phyloP scores from a whole-genome alignment of 2,797 vertebrate species.

The Accipiter minullus region DNA sequence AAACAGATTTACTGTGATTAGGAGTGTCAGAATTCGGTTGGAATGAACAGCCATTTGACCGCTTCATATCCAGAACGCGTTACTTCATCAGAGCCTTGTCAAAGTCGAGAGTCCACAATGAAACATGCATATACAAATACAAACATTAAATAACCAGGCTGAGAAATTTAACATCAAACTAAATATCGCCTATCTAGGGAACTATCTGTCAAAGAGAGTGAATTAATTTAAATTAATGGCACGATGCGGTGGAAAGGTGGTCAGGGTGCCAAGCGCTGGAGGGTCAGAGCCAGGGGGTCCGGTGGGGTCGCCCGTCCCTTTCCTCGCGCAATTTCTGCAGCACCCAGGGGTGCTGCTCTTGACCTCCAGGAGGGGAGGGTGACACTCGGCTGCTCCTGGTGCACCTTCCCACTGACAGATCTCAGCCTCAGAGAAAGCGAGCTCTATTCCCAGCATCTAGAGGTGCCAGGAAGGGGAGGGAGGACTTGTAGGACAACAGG shows the following conservation, averaged over 20 bases:
- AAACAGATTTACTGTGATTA: not conserved
- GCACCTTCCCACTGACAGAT: not conserved
- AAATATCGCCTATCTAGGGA: not conserved
- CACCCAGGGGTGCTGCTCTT: not conserved
- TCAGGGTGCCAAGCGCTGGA: not conserved
- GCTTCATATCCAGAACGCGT: not conserved
- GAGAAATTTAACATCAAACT: not conserved
- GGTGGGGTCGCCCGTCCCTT: not conserved
- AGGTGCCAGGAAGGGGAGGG: not conserved
- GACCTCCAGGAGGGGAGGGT: not conserved
- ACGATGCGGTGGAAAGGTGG: not conserved
- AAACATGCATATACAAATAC: not conserved
- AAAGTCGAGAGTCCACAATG: not conserved
- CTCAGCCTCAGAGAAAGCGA: not conserved
- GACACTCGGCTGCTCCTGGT: not conserved
- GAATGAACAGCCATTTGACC: not conserved
- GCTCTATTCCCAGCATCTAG: not conserved
- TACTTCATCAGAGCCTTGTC: not conserved
- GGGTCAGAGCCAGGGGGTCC: not conserved
- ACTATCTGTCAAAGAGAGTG: not conserved
- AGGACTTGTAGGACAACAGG: not conserved
- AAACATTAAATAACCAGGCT: not conserved
- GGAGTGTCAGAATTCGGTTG: not conserved
- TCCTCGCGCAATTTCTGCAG: not conserved
- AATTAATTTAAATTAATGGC: not conserved